Evolutionary conservation across 2,113 vertebrate genomes (phyloP), one percentile per base, ranked within the genome.

Genomic region (Eleginops maclovinus): DNA sequence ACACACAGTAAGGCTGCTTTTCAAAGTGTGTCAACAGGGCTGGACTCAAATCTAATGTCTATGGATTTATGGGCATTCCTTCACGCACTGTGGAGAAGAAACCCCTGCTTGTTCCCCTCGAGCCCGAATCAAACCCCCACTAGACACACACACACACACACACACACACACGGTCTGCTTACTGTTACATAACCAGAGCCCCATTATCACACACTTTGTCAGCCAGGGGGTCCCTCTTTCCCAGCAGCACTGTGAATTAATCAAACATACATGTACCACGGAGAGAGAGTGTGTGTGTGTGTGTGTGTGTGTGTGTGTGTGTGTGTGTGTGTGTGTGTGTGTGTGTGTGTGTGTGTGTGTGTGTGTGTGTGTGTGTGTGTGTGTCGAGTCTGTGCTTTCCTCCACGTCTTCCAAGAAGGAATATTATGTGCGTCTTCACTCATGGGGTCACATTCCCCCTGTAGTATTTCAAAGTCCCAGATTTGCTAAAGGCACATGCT

Each of bases 61-160:
- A 44, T 75, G 63, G 84, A 88, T 82, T 88, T 89, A 87, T 75
- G 58, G 71, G 53, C 88, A 91, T 90, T 91, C 90, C 83, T 90
- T 79, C 86, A 90, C 64, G 77, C 70, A 26, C 62, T 4, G n/a
- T 10, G 28, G 81, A 84, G 68, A 89, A 70, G 80, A 90, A 88
- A 66, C 65, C 82, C 79, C 74, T 54, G 60, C 59, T 88, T 83
- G 79, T 79, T 75, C 79, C 79, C 75, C 55, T 58, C 1, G 5
- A 80, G 62, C 28, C 72, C 53, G 36, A 22, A 62, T 46, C 77
- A 50, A n/a, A 61, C 58, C 63, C 36, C 14, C 49, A 9, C 31
- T 40, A 60, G 53, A 60, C 51, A 64, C 66, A 50, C 70, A 63
- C 51, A 72, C 75, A 54, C 70, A 58, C 58, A 69, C 61, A 59